Evolutionary conservation across 2,888 invertebrate species (phyloP), one percentile per base, ranked within the genome.

Genomic region (Epiblema foenella): DNA sequence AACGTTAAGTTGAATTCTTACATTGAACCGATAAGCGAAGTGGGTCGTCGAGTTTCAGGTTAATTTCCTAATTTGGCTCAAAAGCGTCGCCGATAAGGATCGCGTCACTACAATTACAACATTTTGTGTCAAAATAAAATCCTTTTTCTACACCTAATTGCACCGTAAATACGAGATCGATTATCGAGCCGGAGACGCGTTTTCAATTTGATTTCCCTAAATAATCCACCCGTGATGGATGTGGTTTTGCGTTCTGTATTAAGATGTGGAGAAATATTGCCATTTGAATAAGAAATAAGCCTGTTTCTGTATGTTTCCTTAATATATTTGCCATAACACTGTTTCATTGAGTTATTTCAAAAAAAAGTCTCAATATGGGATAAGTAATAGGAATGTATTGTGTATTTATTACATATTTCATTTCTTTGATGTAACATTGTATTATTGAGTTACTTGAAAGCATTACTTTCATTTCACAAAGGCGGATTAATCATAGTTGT

Each of bases 101-200:
- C 90, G 82, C 77, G 80, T 83, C 84, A 81, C 83, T 86, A 84
- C 88, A 90, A 90, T 91, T 89, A 91, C 80, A 77, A 83, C 76
- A 79, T 83, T 88, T 85, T 85, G 79, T 84, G 84, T 85, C 83
- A 82, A 85, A 86, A 81, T 74, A 77, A 82, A 81, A 85, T 78
- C 82, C 81, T 83, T 81, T 83, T 86, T 79, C 89, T 87, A 81
- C 78, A 76, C 77, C 67, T 84, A 89, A 91, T 89, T 86, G 86
- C 86, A 82, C 77, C 83, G 85, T 84, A 86, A 87, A 89, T 85
- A 87, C 78, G 73, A 75, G 77, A 77, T 76, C 71, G 75, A 73
- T 68, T 70, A 66, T 73, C 54, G 29, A 66, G 18, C 59, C 33
- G 33, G 18, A 65, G 69, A 51, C 9, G n/a, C n/a, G 52, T 67